Percentiles rank a stretch among this genome's conserved stretches.
Conservation (phyloP, 2,888 invertebrate genomes). For the Gastracanthus pulcherrimus region DNA sequence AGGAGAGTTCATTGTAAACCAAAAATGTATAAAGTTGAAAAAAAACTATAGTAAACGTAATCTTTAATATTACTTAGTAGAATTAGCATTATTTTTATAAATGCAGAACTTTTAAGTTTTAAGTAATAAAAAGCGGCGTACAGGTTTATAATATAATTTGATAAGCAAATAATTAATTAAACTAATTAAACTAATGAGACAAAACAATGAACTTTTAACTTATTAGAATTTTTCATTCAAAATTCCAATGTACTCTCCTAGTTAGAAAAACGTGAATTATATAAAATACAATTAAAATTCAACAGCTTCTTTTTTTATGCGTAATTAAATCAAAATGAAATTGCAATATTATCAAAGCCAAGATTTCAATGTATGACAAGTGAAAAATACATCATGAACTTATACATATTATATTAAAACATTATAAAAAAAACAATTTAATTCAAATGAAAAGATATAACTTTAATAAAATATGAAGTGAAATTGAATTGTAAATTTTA, state of each 20-base stretch:
- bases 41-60: too few relatives aligned
- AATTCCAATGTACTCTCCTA: conserved; percentile 1
- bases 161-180: too few relatives aligned
- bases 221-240: too few relatives aligned
- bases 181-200: too few relatives aligned
- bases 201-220: too few relatives aligned
- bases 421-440: not conserved
- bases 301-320: too few relatives aligned
- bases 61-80: too few relatives aligned
- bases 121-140: not conserved
- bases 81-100: too few relatives aligned
- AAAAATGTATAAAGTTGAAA: too few relatives aligned
- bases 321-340: conserved; percentile 20
- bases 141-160: too few relatives aligned
- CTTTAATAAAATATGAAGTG: not conserved
- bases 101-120: not conserved
- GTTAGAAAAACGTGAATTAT: not conserved
- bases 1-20: conserved; percentile 7
- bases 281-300: too few relatives aligned
- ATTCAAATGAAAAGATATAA: not conserved
- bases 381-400: not conserved
- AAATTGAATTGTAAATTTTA: not conserved
- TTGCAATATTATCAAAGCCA: conserved; percentile 16
- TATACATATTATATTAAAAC: conserved; percentile 1
- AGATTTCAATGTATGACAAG: conserved; percentile 33